These are phyloP conservation scores for Zaprionus taronus DNA, from an alignment of 1,140 invertebrate species.

Conservation along the genomic window DNA sequence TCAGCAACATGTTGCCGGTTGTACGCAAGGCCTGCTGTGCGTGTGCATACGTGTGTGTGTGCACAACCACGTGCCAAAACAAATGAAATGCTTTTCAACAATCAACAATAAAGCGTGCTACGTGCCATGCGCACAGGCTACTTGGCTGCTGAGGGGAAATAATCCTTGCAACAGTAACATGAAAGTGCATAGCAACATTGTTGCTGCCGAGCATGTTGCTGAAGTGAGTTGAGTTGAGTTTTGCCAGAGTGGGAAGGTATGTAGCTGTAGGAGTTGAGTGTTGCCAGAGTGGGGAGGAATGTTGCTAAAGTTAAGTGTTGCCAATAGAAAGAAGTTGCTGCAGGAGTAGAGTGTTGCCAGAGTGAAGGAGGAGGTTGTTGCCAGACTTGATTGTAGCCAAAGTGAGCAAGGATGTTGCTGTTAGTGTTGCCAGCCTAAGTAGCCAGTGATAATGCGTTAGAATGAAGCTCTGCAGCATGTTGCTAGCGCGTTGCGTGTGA, in stretches of 20 bases:
- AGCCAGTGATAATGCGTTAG: too few species aligned
- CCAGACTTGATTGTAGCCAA: too few species aligned
- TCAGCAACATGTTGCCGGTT: constrained; percentile 69
- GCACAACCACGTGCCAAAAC: constrained; percentile 62
- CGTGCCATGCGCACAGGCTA: constrained; percentile 54
- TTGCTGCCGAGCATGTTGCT: constrained; percentile 1
- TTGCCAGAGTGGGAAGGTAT: not conserved
- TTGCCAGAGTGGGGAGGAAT: not conserved
- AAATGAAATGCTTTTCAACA: constrained; percentile 55
- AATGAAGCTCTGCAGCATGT: not conserved
- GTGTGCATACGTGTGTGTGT: constrained; percentile 15
- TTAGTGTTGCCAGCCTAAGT: too few species aligned
- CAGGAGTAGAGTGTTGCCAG: too few species aligned
- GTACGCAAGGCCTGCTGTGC: not conserved
- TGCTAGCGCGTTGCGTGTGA: not conserved
- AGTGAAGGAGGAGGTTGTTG: too few species aligned
- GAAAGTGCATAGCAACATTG: not conserved
- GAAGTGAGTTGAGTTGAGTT: not conserved
- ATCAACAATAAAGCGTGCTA: constrained; percentile 52
- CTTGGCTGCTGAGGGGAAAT: constrained; percentile 40
- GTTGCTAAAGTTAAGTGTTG: not conserved
- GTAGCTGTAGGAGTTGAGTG: not conserved
- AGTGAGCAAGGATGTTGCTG: too few species aligned
- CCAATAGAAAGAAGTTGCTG: too few species aligned
- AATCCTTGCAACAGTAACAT: constrained; percentile 12